phyloP scores from a whole-genome alignment of 2,888 invertebrate species.

The Xestobium rufovillosum region DNA sequence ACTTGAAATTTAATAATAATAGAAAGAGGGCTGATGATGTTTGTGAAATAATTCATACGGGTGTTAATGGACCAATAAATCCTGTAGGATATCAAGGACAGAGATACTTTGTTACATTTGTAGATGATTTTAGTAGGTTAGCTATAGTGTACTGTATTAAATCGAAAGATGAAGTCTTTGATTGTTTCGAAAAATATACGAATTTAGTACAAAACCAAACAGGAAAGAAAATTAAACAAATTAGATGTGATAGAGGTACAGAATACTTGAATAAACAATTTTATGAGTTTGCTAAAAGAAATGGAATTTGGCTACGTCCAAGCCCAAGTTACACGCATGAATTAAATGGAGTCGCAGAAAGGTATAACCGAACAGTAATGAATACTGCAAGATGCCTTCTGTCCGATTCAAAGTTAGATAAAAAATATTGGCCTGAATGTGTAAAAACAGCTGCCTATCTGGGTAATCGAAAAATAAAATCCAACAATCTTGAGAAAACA shows the following conservation, averaged over 20 bases:
- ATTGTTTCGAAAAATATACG: constrained; percentile 20
- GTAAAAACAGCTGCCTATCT: too few relatives aligned
- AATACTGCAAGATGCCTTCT: too few relatives aligned
- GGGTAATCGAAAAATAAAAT: too few relatives aligned
- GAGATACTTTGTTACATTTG: constrained; percentile 24
- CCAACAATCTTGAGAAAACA: too few relatives aligned
- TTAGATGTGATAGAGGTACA: constrained; percentile 24
- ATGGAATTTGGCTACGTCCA: constrained; percentile 16
- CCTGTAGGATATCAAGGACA: constrained; percentile 19
- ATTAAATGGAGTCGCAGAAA: too few relatives aligned
- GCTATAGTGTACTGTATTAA: constrained; percentile 21
- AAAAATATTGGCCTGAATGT: too few relatives aligned
- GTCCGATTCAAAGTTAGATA: too few relatives aligned
- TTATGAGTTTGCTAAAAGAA: constrained; percentile 15
- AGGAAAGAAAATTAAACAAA: constrained; percentile 18
- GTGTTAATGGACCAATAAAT: constrained; percentile 15
- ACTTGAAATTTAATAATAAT: constrained; percentile 24
- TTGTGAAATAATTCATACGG: constrained; percentile 23
- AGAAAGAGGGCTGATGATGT: constrained; percentile 20
- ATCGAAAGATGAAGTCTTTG: constrained; percentile 22
- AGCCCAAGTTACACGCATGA: constrained; percentile 16
- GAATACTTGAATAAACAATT: constrained; percentile 16
- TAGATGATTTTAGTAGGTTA: constrained; percentile 25
- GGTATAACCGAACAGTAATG: too few relatives aligned
- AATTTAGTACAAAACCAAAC: constrained; percentile 18